Percentiles rank a stretch among this genome's conserved stretches.
Conservation (phyloP, 1,140 invertebrate species). For the Drosophila repleta region DNA sequence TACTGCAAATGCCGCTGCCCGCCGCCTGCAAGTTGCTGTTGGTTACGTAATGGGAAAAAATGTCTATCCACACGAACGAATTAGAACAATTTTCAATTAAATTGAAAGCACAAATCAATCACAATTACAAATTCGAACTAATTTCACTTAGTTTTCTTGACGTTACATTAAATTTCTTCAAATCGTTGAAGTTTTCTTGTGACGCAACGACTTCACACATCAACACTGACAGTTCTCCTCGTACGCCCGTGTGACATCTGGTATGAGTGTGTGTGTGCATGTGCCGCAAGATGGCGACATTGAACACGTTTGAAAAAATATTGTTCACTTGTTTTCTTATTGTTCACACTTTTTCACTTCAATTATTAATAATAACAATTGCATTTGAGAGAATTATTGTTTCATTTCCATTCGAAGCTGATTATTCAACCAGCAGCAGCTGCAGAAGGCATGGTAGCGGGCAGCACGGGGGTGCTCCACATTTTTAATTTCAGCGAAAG, state of each 20-base stretch:
- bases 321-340: constrained; percentile 34
- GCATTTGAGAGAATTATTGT: constrained; percentile 11
- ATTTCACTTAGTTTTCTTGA: constrained; percentile 22
- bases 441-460: constrained; percentile 40
- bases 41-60: constrained; percentile 64
- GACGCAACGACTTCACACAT: constrained; percentile 68
- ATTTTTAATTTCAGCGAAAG: constrained; percentile 33
- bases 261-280: constrained; percentile 42
- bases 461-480: constrained; percentile 21
- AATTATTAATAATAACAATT: constrained; percentile 16
- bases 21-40: constrained; percentile 36
- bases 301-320: constrained; percentile 57
- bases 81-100: not conserved
- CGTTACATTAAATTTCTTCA: constrained; percentile 24
- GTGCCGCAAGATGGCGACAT: constrained; percentile 75
- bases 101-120: not conserved
- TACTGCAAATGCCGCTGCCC: constrained; percentile 37
- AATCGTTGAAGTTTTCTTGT: constrained; percentile 52
- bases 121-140: not conserved
- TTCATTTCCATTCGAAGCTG: constrained; percentile 44
- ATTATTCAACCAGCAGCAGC: constrained; percentile 61
- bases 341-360: constrained; percentile 55
- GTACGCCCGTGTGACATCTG: constrained; percentile 58
- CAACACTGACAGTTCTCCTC: constrained; percentile 51
- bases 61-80: not conserved